Conservation (phyloP, 2,888 invertebrate species). For the Colletes collaris region DNA sequence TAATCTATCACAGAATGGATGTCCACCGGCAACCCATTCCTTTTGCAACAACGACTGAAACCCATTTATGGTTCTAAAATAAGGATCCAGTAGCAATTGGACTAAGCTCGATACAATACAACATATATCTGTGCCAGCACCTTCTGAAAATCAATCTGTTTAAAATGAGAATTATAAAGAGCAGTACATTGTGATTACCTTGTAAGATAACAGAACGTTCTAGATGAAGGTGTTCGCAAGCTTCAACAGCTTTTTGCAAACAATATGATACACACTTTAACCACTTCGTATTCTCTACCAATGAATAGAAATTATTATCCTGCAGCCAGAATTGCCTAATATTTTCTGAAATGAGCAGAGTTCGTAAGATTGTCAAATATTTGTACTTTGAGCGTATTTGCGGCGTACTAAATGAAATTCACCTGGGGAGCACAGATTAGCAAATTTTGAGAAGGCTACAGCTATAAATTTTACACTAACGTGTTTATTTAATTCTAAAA, state of each 20-base stretch:
- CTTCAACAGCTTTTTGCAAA: constrained; percentile 89
- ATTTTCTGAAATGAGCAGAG: constrained; percentile 77
- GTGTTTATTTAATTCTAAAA: constrained; percentile 87
- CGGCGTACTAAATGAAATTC: constrained; percentile 15
- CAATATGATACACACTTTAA: constrained; percentile 91
- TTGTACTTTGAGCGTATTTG: too few relatives aligned
- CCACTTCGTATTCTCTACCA: constrained; percentile 94
- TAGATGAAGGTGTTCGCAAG: constrained; percentile 87
- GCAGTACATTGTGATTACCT: constrained; percentile 84
- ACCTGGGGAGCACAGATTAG: constrained; percentile 79
- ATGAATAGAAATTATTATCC: constrained; percentile 91
- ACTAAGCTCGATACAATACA: constrained; percentile 94
- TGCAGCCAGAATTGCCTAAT: constrained; percentile 86
- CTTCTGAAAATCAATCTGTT: constrained; percentile 82
- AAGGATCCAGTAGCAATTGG: constrained; percentile 93
- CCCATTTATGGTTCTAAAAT: constrained; percentile 92
- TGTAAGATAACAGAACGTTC: constrained; percentile 93
- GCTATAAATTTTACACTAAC: constrained; percentile 82
- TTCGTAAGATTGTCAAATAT: not conserved
- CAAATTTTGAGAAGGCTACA: constrained; percentile 78
- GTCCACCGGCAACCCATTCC: constrained; percentile 97
- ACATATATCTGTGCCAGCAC: constrained; percentile 94
- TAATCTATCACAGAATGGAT: constrained; percentile 92
- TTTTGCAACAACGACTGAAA: constrained; percentile 96
- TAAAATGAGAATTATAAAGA: not conserved